phyloP scores from a whole-genome alignment of 2,113 vertebrate species.

The Engystomops pustulosus region DNA sequence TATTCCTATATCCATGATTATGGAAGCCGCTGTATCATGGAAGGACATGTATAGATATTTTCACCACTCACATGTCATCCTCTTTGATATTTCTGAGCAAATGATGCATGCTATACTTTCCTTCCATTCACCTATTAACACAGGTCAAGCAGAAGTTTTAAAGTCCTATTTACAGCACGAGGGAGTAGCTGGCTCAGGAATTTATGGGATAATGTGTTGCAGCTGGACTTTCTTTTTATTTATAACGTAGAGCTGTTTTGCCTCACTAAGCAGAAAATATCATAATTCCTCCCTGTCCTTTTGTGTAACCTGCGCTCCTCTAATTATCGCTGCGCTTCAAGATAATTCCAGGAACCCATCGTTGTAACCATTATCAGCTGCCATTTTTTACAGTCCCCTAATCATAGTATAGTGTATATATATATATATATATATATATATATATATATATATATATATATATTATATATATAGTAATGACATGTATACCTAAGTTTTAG shows the following conservation, averaged over 20 bases:
- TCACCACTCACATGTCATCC: not conserved
- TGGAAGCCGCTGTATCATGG: too few relatives aligned
- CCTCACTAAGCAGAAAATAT: constrained; percentile 44
- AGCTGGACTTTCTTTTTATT: constrained; percentile 43
- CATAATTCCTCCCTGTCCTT: constrained; percentile 34
- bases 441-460: too few relatives aligned
- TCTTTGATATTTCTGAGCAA: not conserved
- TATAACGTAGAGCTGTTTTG: constrained; percentile 42
- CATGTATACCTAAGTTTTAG: too few relatives aligned
- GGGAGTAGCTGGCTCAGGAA: constrained; percentile 46
- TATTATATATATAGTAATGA: too few relatives aligned
- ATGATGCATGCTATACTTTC: not conserved
- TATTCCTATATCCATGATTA: not conserved
- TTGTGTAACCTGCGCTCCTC: constrained; percentile 25
- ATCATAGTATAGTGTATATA: too few relatives aligned
- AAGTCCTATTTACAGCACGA: constrained; percentile 21
- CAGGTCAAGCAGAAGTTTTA: constrained; percentile 40
- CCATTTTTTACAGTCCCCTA: not conserved
- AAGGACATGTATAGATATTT: not conserved
- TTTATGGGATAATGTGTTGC: constrained; percentile 51
- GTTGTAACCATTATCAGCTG: not conserved
- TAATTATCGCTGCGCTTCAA: not conserved
- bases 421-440: too few relatives aligned
- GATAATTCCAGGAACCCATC: not conserved
- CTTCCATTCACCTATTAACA: constrained; percentile 24